Conservation (phyloP, 2,888 invertebrate species). For the Amaurobius ferox region DNA sequence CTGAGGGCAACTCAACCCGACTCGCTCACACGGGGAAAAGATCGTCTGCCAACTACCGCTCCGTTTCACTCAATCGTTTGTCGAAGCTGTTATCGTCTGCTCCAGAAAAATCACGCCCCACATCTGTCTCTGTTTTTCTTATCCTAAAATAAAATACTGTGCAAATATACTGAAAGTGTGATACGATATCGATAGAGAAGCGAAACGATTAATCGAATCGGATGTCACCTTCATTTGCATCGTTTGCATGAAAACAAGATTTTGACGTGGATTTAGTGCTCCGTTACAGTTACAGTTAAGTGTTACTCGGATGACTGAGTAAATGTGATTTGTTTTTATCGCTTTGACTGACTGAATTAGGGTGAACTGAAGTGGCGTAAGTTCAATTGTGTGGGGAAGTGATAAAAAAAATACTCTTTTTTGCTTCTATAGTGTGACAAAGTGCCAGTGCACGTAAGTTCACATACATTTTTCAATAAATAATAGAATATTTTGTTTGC, state of each 20-base stretch:
- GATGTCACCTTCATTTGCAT: conserved; percentile 54
- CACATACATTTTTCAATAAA: too few relatives aligned
- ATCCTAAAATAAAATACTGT: not conserved
- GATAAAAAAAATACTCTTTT: not conserved
- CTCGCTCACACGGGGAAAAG: conserved; percentile 52
- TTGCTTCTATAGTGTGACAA: not conserved
- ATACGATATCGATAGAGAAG: conserved; percentile 50
- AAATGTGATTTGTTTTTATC: not conserved
- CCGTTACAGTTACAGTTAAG: conserved; percentile 60
- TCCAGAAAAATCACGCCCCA: not conserved
- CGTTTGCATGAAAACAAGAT: conserved; percentile 46
- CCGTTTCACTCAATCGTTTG: conserved; percentile 24
- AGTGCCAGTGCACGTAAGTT: not conserved
- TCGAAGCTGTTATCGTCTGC: conserved; percentile 39
- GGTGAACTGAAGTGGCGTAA: not conserved
- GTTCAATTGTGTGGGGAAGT: not conserved
- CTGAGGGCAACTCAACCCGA: conserved; percentile 58
- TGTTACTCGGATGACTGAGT: conserved; percentile 1
- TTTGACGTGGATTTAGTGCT: conserved; percentile 68
- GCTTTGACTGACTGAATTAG: not conserved
- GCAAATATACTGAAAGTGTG: conserved; percentile 2
- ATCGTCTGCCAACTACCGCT: conserved; percentile 60
- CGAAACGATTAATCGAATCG: conserved; percentile 41
- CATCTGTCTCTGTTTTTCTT: not conserved
- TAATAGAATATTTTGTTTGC: too few relatives aligned